Base-by-base conservation (phyloP, 2,113 vertebrate genomes). In the Chloroceryle aenea region DNA sequence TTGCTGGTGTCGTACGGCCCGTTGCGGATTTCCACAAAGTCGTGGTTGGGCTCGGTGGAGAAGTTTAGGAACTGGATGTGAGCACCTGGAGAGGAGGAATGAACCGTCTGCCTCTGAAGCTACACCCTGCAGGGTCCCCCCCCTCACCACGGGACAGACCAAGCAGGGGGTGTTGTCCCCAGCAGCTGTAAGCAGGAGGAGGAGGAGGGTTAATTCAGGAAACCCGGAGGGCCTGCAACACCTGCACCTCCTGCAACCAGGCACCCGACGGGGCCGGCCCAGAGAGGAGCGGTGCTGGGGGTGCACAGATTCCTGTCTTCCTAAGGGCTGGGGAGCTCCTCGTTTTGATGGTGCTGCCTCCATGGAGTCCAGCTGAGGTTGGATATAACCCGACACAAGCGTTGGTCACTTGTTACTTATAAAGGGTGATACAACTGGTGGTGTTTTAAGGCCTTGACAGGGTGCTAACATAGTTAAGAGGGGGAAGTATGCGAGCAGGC, bases 11-110 rank as follows among this genome's bases (percentile, higher is more conserved):
- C 99, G 0, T 99, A 98, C 7, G 99, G 99, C 15, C 99, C 99
- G 0, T 99, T 99, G 38, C 99, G 98, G 92, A 99, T 99, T 95
- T 99, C 99, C 6, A 99, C 98, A 53, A 99, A 99, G 98, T 99
- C 99, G 0, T 99, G 99, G 97, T 99, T 99, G 6, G 99, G 99
- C 93, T 99, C 99, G 0, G 99, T 99, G 96, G 99, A 99, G 98
- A 99, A 99, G 97, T 99, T 99, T 19, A 99, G 97, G 97, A 99
- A 99, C 94, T 99, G 99, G 92, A 99, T 86, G 95, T 99, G 99
- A 85, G 99, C 99, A 80, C 99, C 99, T 99, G 94, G 45, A 43
- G 48, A 43, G 29, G 6, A 69, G 52, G 52, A 36, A 85, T 11
- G 61, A 26, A 10, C 12, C 10, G 40, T 7, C 9, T 36, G 84